Evolutionary conservation across 37 sponge, comb jelly and placozoan genomes (phyloP).

Genomic region (Aplysina aerophoba): DNA sequence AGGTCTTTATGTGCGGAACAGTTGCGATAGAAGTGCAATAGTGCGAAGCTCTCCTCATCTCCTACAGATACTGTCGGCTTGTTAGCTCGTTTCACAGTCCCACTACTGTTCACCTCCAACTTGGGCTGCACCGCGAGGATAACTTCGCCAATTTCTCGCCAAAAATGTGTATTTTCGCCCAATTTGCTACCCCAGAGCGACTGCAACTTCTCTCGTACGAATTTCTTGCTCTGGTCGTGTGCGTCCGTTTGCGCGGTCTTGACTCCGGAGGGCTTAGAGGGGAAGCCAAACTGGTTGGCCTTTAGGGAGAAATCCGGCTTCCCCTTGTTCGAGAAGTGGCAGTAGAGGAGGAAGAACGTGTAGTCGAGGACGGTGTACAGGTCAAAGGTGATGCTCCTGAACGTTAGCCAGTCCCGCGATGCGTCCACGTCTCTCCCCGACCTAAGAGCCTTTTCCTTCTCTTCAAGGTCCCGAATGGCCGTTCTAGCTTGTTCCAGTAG

Average conservation of each 20-base stretch:
- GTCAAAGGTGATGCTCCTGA: conserved; percentile 23
- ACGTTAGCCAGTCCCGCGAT: conserved; percentile 25
- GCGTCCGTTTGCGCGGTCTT: not conserved
- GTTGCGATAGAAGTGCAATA: conserved; percentile 49
- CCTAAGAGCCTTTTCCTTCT: not conserved
- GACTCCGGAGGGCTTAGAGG: conserved; percentile 37
- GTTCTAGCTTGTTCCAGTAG: not conserved
- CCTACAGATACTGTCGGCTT: not conserved
- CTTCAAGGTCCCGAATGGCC: not conserved
- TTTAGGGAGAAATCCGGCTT: conserved; percentile 21
- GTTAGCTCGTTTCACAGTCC: not conserved
- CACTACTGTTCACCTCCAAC: conserved; percentile 6
- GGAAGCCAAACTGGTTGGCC: conserved; percentile 26
- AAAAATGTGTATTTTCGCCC: conserved; percentile 32
- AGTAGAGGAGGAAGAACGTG: conserved; percentile 40
- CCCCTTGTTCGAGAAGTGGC: conserved; percentile 52
- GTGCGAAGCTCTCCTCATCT: conserved; percentile 30
- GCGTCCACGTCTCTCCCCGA: not conserved
- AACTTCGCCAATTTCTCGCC: conserved; percentile 28
- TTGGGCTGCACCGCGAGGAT: conserved; percentile 41
- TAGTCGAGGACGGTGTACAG: conserved; percentile 44
- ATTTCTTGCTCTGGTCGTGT: conserved; percentile 32
- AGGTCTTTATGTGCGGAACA: conserved; percentile 34
- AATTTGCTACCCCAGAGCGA: conserved; percentile 28
- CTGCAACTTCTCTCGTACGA: conserved; percentile 29